phyloP scores from a whole-genome alignment of 2,113 vertebrate species.

The Turdus rufiventris region DNA sequence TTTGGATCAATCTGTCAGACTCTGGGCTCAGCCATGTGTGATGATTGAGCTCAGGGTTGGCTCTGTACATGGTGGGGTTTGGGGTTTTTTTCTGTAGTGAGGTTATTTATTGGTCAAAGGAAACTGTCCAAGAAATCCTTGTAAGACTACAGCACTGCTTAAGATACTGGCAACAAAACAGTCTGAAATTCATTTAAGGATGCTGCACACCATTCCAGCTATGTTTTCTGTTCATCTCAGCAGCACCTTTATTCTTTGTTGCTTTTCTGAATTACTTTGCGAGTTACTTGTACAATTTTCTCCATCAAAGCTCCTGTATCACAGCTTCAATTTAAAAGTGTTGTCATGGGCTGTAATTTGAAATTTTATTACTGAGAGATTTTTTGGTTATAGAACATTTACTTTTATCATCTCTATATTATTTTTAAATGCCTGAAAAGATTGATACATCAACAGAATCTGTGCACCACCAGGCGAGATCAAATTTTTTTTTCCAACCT shows the following conservation, averaged over 20 bases:
- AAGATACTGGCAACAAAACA: slow-evolving; percentile 34
- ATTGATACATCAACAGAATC: slow-evolving; percentile 58
- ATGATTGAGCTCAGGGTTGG: background rate
- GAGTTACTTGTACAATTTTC: slow-evolving; percentile 64
- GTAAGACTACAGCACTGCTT: background rate
- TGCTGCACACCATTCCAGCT: slow-evolving; percentile 34
- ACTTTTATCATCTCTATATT: slow-evolving; percentile 66
- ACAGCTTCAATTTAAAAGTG: slow-evolving; percentile 60
- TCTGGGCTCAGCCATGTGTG: background rate
- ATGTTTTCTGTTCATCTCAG: slow-evolving; percentile 47
- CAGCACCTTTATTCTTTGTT: slow-evolving; percentile 56
- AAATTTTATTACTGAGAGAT: slow-evolving; percentile 65
- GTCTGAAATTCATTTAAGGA: slow-evolving; percentile 47
- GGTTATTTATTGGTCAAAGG: background rate
- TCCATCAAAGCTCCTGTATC: slow-evolving; percentile 65
- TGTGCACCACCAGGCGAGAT: background rate
- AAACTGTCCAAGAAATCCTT: slow-evolving; percentile 32
- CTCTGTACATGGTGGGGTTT: background rate
- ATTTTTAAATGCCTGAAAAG: slow-evolving; percentile 69
- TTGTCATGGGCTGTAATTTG: slow-evolving; percentile 66
- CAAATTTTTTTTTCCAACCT: background rate
- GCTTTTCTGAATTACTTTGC: slow-evolving; percentile 46
- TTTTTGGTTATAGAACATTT: slow-evolving; percentile 70
- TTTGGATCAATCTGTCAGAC: background rate
- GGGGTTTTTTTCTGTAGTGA: background rate